A percentile compares a stretch with the other conserved stretches of the same genome.
These are phyloP conservation scores for Matsumurasca onukii DNA, from an alignment of 1,140 invertebrate genomes.

Conservation along the genomic window DNA sequence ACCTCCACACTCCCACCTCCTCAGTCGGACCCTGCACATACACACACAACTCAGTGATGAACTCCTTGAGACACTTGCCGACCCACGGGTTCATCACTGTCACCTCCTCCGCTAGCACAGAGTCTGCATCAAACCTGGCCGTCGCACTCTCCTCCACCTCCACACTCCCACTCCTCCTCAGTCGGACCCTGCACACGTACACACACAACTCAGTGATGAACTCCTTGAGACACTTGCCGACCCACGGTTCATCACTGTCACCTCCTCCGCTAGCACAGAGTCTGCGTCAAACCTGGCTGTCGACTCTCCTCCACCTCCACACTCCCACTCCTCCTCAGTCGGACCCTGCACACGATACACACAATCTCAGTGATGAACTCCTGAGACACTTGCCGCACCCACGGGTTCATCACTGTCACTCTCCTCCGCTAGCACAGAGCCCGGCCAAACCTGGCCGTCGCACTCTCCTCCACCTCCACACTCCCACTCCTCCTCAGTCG, in stretches of 20 bases:
- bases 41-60: slow-evolving; percentile 39
- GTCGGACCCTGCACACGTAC: slow-evolving; percentile 44
- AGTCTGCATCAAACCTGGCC: not conserved
- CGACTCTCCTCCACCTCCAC: slow-evolving; percentile 52
- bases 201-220: slow-evolving; percentile 42
- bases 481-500: slow-evolving; percentile 49
- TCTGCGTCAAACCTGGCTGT: not conserved
- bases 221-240: slow-evolving; percentile 55
- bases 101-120: not conserved
- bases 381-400: too few species aligned
- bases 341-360: slow-evolving; percentile 46
- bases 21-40: slow-evolving; percentile 46
- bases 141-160: slow-evolving; percentile 50
- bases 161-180: slow-evolving; percentile 49
- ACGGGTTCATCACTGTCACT: too few species aligned
- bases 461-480: slow-evolving; percentile 52
- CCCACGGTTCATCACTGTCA: slow-evolving; percentile 55
- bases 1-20: slow-evolving; percentile 50
- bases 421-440: too few species aligned
- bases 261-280: not conserved
- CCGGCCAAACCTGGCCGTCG: not conserved
- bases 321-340: slow-evolving; percentile 48
- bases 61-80: slow-evolving; percentile 55
- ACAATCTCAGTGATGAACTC: too few species aligned
- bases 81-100: slow-evolving; percentile 57